Conservation (phyloP, 2,797 vertebrate genomes). For the Lophura swinhoii region DNA sequence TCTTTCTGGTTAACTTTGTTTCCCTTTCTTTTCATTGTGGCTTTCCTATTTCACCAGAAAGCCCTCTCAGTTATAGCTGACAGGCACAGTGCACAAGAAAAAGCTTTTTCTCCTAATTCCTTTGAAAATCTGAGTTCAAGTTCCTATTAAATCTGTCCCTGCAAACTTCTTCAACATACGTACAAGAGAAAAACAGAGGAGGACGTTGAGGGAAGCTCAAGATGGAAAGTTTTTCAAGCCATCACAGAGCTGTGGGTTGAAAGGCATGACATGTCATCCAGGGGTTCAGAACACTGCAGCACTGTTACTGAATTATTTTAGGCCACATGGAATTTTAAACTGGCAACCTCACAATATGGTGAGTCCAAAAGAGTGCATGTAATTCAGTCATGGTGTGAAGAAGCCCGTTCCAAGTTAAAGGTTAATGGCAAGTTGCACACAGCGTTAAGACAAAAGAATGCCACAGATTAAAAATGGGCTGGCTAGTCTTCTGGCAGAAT, state of each 20-base stretch:
- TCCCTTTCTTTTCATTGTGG: background rate
- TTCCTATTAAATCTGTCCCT: slow-evolving; percentile 1
- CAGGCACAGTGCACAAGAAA: background rate
- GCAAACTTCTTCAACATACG: background rate
- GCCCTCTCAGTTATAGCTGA: background rate
- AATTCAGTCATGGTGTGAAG: background rate
- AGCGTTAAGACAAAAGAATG: background rate
- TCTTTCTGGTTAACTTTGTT: background rate
- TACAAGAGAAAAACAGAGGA: background rate
- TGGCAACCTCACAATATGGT: background rate
- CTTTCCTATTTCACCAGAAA: slow-evolving; percentile 31
- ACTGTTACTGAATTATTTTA: background rate
- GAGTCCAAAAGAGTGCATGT: background rate
- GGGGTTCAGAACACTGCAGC: background rate
- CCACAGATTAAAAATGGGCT: background rate
- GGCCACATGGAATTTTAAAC: background rate
- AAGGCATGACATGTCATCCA: background rate
- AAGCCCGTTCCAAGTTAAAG: background rate
- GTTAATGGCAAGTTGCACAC: background rate
- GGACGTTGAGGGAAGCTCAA: background rate
- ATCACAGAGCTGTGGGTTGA: background rate
- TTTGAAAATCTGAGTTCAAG: slow-evolving; percentile 1
- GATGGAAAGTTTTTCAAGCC: background rate
- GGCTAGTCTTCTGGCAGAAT: background rate
- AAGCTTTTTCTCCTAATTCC: background rate